Conservation (phyloP, 2,113 vertebrate genomes). For the Esox niger region DNA sequence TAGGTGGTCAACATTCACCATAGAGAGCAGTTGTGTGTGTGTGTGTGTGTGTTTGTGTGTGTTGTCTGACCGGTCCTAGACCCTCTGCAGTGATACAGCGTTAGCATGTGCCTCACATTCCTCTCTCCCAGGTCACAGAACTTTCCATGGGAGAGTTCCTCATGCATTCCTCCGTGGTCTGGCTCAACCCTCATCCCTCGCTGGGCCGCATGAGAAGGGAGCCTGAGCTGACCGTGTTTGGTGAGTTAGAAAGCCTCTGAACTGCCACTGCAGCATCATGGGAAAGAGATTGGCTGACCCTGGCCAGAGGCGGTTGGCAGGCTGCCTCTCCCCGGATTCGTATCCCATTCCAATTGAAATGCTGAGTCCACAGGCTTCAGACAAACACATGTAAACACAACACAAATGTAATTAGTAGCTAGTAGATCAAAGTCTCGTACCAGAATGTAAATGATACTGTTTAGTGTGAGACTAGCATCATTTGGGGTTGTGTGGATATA, state of each 20-base stretch:
- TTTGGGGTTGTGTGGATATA: not conserved
- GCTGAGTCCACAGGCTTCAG: not conserved
- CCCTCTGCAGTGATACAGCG: not conserved
- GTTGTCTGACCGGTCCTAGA: not conserved
- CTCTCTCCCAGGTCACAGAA: conserved; percentile 82
- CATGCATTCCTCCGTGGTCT: conserved; percentile 88
- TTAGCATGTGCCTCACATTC: conserved; percentile 23
- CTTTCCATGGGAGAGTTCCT: conserved; percentile 98
- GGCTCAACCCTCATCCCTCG: conserved; percentile 91
- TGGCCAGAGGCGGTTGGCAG: not conserved
- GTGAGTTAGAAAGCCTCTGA: conserved; percentile 65
- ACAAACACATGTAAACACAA: not conserved
- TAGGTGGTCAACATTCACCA: not conserved
- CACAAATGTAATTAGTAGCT: not conserved
- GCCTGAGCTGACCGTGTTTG: conserved; percentile 91
- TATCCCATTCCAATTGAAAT: not conserved
- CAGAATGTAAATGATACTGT: no score
- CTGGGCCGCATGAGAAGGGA: conserved; percentile 92
- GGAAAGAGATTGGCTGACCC: not conserved
- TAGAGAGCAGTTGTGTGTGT: not conserved
- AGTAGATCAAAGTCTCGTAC: not conserved
- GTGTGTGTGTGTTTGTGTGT: no score
- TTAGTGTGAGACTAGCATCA: no score
- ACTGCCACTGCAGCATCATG: conserved; percentile 14
- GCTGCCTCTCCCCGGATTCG: not conserved